phyloP scores from a whole-genome alignment of 2,888 invertebrate genomes.

The Dynastes grantii region DNA sequence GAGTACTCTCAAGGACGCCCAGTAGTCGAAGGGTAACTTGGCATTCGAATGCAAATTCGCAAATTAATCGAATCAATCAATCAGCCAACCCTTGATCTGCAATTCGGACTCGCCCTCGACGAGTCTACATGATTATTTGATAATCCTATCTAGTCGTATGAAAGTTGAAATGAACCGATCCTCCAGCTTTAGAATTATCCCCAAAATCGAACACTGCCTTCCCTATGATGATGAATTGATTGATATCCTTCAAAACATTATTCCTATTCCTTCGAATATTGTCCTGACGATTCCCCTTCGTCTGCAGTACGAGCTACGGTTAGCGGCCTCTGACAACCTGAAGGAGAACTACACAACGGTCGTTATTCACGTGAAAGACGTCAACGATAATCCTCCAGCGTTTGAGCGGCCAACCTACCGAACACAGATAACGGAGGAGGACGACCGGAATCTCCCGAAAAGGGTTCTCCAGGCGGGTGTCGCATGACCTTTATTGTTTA shows the following conservation, averaged over 20 bases:
- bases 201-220: too few species aligned
- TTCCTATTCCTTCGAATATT: too few species aligned
- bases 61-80: background rate
- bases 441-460: constrained; percentile 94
- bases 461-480: constrained; percentile 88
- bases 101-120: background rate
- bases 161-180: too few species aligned
- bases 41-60: constrained; percentile 10
- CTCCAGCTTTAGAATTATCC: too few species aligned
- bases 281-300: background rate
- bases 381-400: constrained; percentile 98
- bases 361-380: constrained; percentile 97
- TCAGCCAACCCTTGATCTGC: background rate
- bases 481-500: constrained; percentile 55
- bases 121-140: background rate
- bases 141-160: background rate
- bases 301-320: constrained; percentile 89
- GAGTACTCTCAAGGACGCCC: too few species aligned
- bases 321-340: constrained; percentile 96
- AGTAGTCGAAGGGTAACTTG: background rate
- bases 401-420: constrained; percentile 96
- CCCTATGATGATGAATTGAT: too few species aligned
- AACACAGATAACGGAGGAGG: constrained; percentile 96
- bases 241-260: too few species aligned
- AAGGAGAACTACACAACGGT: constrained; percentile 98